Conservation (phyloP, 2,888 invertebrate species). For the Watsonalla cultraria region DNA sequence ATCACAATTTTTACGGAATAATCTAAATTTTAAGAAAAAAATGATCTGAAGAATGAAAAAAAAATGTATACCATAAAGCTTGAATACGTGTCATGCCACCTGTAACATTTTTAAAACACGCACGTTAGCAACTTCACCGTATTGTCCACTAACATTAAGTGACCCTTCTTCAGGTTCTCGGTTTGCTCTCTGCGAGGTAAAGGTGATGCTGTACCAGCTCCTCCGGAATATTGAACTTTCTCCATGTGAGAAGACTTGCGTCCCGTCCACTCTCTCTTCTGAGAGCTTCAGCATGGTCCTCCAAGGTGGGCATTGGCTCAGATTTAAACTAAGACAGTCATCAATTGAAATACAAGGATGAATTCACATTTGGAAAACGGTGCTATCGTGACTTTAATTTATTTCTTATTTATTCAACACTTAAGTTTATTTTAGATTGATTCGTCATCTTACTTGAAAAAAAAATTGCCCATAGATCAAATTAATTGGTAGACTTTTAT, state of each 20-base stretch:
- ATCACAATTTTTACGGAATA: too few species aligned
- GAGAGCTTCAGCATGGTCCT: slow-evolving; percentile 36
- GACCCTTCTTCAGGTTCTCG: slow-evolving; percentile 40
- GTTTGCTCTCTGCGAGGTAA: slow-evolving; percentile 60
- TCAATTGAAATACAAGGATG: background rate
- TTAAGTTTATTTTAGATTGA: too few species aligned
- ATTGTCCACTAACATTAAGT: background rate
- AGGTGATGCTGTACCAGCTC: slow-evolving; percentile 52
- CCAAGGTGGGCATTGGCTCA: slow-evolving; percentile 50
- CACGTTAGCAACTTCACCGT: background rate
- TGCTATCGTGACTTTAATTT: too few species aligned
- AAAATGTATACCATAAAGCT: too few species aligned
- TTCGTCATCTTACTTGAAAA: too few species aligned
- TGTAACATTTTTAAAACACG: background rate
- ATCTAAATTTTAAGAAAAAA: too few species aligned
- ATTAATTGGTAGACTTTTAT: too few species aligned
- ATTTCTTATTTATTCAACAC: too few species aligned
- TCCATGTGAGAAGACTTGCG: slow-evolving; percentile 41
- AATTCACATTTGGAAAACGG: background rate
- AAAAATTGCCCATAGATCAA: too few species aligned
- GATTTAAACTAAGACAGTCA: slow-evolving; percentile 21
- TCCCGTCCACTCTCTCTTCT: slow-evolving; percentile 29
- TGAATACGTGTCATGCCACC: background rate
- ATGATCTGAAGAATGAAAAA: too few species aligned
- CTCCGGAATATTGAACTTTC: slow-evolving; percentile 45